These are phyloP conservation scores for Procambarus clarkii DNA, from an alignment of 1,140 invertebrate genomes.

Conservation along the genomic window DNA sequence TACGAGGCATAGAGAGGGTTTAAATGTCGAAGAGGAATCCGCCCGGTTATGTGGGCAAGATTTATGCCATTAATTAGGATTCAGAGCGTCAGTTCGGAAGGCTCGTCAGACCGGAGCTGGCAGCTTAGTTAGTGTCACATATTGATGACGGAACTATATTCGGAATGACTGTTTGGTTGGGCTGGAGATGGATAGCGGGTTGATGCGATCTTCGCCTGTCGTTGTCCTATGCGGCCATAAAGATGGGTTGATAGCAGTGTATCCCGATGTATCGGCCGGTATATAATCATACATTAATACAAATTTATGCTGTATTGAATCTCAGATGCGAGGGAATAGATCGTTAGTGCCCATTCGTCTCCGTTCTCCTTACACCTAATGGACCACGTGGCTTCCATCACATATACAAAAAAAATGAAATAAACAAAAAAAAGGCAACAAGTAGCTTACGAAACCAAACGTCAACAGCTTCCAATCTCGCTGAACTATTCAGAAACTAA, in stretches of 20 bases:
- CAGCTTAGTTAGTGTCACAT: background rate
- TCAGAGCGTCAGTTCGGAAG: background rate
- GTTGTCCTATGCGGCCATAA: no score
- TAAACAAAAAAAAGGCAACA: no score
- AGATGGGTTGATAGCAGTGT: no score
- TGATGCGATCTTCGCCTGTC: no score
- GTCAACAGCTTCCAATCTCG: no score
- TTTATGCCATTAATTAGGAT: slow-evolving; percentile 30
- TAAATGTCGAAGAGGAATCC: slow-evolving; percentile 32
- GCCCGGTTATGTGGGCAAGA: slow-evolving; percentile 14
- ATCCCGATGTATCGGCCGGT: background rate
- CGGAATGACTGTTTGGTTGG: background rate
- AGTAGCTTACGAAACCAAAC: no score
- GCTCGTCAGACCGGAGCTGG: background rate
- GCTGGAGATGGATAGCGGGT: no score
- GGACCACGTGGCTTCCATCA: no score
- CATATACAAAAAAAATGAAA: no score
- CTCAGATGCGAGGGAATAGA: background rate
- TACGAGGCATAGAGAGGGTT: background rate
- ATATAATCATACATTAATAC: background rate
- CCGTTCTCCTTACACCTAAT: background rate
- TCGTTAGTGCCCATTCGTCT: background rate
- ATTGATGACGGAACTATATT: background rate
- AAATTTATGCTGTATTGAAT: background rate
- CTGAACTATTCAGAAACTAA: no score